These are phyloP conservation scores for Drosophila monieri DNA, from an alignment of 2,888 invertebrate genomes.

Conservation along the genomic window DNA sequence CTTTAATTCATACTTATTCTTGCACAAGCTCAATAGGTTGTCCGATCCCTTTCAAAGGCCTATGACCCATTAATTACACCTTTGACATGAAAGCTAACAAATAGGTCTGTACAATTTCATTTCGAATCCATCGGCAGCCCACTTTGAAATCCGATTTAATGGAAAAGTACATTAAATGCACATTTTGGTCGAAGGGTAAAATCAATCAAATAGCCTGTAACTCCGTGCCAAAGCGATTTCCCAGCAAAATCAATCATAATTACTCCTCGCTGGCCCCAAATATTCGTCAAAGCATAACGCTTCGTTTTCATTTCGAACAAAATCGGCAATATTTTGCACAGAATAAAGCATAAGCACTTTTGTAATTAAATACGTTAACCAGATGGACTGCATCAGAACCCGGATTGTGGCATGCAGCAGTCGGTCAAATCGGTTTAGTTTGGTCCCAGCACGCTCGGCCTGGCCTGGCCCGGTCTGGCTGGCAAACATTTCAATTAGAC, in stretches of 20 bases:
- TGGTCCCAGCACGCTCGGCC: conserved; percentile 5
- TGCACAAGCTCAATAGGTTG: too few relatives aligned
- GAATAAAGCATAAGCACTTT: conserved; percentile 75
- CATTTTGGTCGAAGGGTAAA: conserved; percentile 5
- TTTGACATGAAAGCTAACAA: background rate
- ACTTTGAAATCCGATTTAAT: conserved; percentile 28
- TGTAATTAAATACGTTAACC: conserved; percentile 77
- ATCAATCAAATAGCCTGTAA: conserved; percentile 37
- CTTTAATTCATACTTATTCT: too few relatives aligned
- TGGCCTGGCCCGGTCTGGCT: background rate
- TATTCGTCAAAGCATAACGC: conserved; percentile 1
- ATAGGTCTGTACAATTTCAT: background rate
- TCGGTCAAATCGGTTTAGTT: conserved; percentile 19
- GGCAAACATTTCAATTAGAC: conserved; percentile 77
- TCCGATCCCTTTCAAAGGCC: conserved; percentile 2
- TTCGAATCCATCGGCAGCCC: background rate
- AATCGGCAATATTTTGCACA: conserved; percentile 52
- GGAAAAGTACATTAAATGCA: conserved; percentile 17
- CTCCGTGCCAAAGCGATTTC: conserved; percentile 29
- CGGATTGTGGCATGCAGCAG: conserved; percentile 3
- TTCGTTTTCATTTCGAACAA: background rate
- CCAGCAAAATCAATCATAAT: conserved; percentile 70
- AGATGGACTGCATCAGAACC: conserved; percentile 5
- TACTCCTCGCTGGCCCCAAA: conserved; percentile 38
- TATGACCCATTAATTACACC: conserved; percentile 17